Base-by-base conservation (phyloP, 2,797 vertebrate genomes). In the Percopsis omiscomaycus region DNA sequence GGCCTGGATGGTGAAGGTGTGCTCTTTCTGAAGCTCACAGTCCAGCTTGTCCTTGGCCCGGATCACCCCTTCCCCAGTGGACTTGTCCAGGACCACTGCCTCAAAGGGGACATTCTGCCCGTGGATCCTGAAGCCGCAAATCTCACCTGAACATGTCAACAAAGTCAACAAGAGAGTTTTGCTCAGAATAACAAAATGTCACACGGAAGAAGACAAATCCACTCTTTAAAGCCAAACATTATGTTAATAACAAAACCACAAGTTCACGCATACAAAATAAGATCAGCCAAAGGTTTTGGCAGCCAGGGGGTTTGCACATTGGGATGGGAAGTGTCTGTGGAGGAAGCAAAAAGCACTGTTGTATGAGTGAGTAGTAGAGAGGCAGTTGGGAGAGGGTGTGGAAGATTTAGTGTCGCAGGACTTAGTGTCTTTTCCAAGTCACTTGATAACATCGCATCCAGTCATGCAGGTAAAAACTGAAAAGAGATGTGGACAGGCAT, bases 61-160 rank as follows among this genome's bases (percentile, higher is more conserved):
- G 48, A 99, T 95, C 12, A 96, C 87, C 3, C 96, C 98, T 85
- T 98, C 97, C 0, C 98, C 98, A 22, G 96, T 98, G 91, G 96
- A 95, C 79, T 96, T 97, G 88, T 99, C 96, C 91, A 99, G 93
- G 66, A 99, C 95, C 90, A 99, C 94, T 9, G 96, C 96, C 72
- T 99, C 97, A 55, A 99, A 99, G 49, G 97, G 97, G 63, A 98
- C 95, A 72, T 96, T 95, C 67, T 98, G 96, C 66, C 97, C 97
- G 0, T 98, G 96, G 84, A 99, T 96, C 86, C 96, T 95, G 95
- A 99, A 99, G 78, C 96, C 96, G 79, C 98, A 99, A 81, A 99
- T 98, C 92, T 99, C 98, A 92, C 98, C 98, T 99, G 91, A 83
- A 89, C 80, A 90, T 62, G 88, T 75, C 63, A 80, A 88, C 76